These are phyloP conservation scores for Labeo catla DNA, from an alignment of 2,113 vertebrate species.

Conservation along the genomic window DNA sequence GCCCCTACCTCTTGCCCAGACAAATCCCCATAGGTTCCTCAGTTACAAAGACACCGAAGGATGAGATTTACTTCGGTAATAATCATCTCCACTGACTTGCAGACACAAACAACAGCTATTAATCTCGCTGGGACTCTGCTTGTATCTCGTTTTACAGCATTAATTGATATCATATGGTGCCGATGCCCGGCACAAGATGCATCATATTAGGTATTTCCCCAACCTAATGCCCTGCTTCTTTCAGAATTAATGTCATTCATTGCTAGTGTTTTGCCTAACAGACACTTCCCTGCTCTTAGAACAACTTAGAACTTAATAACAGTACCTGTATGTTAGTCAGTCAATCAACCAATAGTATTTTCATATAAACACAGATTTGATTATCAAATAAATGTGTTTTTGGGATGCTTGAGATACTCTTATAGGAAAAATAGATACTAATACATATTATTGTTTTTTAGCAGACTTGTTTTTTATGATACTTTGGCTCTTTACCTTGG, in stretches of 20 bases:
- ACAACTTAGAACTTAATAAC: neutral
- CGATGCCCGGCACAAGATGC: slow-evolving; percentile 50
- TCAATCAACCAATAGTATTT: neutral
- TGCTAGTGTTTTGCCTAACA: neutral
- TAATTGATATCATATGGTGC: slow-evolving; percentile 71
- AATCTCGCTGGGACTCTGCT: slow-evolving; percentile 66
- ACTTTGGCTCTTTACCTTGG: neutral
- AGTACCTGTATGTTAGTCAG: neutral
- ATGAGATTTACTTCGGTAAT: slow-evolving; percentile 75
- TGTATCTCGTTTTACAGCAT: slow-evolving; percentile 67
- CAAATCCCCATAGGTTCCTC: slow-evolving; percentile 65
- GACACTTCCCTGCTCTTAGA: neutral
- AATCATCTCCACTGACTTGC: slow-evolving; percentile 73
- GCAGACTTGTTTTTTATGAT: too few relatives aligned
- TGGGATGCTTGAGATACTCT: neutral
- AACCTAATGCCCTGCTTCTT: slow-evolving; percentile 1
- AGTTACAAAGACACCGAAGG: slow-evolving; percentile 68
- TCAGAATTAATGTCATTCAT: slow-evolving; percentile 15
- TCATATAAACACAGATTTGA: neutral
- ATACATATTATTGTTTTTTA: neutral
- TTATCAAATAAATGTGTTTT: neutral
- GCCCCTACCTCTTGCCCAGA: slow-evolving; percentile 64
- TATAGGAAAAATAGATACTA: neutral
- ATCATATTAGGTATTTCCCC: slow-evolving; percentile 58
- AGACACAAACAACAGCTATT: slow-evolving; percentile 65